A percentile compares a stretch with the other conserved stretches of the same genome.
Evolutionary conservation across 2,113 vertebrate species (phyloP).

Genomic region (Heteronetta atricapilla): DNA sequence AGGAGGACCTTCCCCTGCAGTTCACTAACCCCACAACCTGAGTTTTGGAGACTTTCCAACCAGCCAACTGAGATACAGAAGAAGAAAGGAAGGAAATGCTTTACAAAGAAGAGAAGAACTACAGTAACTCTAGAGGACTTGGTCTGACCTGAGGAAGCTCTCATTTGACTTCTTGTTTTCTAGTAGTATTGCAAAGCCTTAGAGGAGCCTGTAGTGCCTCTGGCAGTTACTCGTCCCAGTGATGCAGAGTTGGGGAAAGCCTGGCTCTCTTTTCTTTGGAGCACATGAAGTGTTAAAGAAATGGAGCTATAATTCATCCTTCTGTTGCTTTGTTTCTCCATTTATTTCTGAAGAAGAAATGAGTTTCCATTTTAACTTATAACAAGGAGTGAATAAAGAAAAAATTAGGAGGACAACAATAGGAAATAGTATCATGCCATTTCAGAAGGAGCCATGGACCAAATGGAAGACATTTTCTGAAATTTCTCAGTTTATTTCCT

Average conservation of each 20-base stretch:
- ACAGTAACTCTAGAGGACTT: neutral
- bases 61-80: neutral
- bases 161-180: neutral
- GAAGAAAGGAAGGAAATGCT: neutral
- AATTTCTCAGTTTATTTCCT: neutral
- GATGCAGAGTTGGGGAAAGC: neutral
- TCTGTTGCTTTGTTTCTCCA: neutral
- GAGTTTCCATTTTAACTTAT: neutral
- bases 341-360: neutral
- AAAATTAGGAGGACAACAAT: neutral
- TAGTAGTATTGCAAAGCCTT: neutral
- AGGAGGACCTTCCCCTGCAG: neutral
- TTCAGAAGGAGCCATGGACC: neutral
- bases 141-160: neutral
- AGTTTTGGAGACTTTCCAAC: neutral
- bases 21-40: rapidly evolving
- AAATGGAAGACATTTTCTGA: neutral
- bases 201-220: neutral
- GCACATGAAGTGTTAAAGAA: neutral
- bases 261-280: neutral
- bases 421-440: neutral
- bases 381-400: neutral
- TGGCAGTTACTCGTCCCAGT: neutral
- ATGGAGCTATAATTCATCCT: neutral
- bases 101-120: neutral